Base-by-base conservation (phyloP, 2,888 invertebrate genomes). In the Diarsia dahlii region DNA sequence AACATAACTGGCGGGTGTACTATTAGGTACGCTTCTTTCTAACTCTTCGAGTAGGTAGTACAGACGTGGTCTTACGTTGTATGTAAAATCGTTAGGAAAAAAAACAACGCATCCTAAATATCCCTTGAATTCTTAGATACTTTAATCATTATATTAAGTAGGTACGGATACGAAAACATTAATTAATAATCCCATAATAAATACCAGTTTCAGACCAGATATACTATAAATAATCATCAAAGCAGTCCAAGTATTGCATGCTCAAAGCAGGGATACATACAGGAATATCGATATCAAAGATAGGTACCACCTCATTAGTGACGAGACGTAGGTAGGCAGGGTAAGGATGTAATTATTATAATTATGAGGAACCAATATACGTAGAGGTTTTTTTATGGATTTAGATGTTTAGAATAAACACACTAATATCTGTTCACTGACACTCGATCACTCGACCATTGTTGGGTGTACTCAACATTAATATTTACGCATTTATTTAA, bases 261-360 rank as follows among this genome's bases (percentile, higher is more conserved):
- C 67, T 80, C 87, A 84, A 84, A 85, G 78, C 66, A 64, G 66
- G 56, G 28, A 39, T 71, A 73, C 69, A 67, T 54, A 66, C 84
- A 89, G 77, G 81, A 82, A 74, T 90, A 90, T 90, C 82, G 69
- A 82, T 90, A 82, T 89, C 90, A 90, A 90, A 89, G 88, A 66
- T 71, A 66, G 28, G 28, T 64, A 48, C 69, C 80, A 48, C 68
- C 78, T 84, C 78, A 84, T 89, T 89, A 88, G 73, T 58, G 76
- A 72, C 5, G 62, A 28, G 28, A 68, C 45, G 81, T 58, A 39
- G 23, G 39, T 56, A 71, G 18, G n/a, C n/a, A 56, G 18, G 45
- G 20, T 74, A 39, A 52, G 52, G n/a, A 74, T n/a, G 54, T 74
- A 66, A 66, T 66, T 50, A 66, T 62, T 48, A 62, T 80, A 68